Evolutionary conservation across 2,797 vertebrate genomes (phyloP).

Genomic region (Coregonus ussuriensis): DNA sequence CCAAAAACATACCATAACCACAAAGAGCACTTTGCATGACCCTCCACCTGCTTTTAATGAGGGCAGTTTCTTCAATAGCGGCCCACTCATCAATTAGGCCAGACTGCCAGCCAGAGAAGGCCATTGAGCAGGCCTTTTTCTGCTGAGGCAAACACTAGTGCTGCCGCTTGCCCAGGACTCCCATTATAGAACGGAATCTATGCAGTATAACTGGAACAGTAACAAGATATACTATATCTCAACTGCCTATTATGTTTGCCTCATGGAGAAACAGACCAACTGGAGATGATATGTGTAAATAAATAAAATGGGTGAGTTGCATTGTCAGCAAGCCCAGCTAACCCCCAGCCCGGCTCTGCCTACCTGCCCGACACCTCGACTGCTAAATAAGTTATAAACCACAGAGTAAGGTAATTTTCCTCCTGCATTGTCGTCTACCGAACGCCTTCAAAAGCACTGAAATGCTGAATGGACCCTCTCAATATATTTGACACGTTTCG

Average conservation of each 20-base stretch:
- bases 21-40: neutral
- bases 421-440: neutral
- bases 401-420: neutral
- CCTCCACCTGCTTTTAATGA: neutral
- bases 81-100: neutral
- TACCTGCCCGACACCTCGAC: neutral
- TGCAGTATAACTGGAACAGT: neutral
- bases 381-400: neutral
- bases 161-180: neutral
- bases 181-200: neutral
- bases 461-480: neutral
- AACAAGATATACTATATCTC: neutral
- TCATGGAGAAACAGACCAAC: neutral
- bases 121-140: neutral
- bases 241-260: neutral
- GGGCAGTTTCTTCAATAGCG: neutral
- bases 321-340: neutral
- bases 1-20: neutral
- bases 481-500: neutral
- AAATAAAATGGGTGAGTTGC: neutral
- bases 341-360: neutral
- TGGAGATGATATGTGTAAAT: neutral
- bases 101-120: neutral
- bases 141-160: neutral
- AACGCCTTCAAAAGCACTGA: neutral